Conservation (phyloP, 2,797 vertebrate species). For the Coregonus ussuriensis region DNA sequence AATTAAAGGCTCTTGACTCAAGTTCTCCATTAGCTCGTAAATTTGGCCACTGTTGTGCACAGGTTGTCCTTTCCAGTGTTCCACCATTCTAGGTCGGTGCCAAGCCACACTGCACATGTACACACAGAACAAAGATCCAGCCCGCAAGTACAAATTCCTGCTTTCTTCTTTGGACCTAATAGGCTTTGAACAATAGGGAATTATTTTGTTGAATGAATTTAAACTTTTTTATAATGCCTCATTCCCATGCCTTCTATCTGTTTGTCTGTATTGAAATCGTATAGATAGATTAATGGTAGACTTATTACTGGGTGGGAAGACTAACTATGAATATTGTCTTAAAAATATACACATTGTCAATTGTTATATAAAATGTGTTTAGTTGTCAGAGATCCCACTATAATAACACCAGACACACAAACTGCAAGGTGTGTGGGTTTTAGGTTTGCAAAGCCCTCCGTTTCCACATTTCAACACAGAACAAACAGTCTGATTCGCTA, state of each 20-base stretch:
- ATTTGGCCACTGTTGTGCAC: conserved; percentile 50
- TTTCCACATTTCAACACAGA: conserved; percentile 58
- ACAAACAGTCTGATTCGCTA: conserved; percentile 66
- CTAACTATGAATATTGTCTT: no score
- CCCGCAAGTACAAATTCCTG: not conserved
- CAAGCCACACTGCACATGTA: conserved; percentile 25
- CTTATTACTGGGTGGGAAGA: no score
- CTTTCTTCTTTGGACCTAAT: not conserved
- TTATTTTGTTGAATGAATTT: not conserved
- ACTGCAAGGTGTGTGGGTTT: conserved; percentile 26
- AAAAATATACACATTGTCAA: no score
- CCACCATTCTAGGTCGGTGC: conserved; percentile 34
- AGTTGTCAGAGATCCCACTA: not conserved
- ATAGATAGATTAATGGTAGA: not conserved
- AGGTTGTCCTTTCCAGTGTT: conserved; percentile 47
- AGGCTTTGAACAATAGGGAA: not conserved
- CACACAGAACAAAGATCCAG: conserved; percentile 40
- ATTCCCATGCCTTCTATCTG: no score
- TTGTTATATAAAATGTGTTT: no score
- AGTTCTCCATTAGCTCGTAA: conserved; percentile 66
- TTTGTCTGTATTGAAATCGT: not conserved
- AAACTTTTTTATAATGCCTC: no score
- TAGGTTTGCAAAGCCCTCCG: conserved; percentile 12
- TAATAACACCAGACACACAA: not conserved
- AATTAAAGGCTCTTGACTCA: conserved; percentile 68